Base-by-base conservation (phyloP, 1,140 invertebrate genomes). In the Leptopilina boulardi region DNA sequence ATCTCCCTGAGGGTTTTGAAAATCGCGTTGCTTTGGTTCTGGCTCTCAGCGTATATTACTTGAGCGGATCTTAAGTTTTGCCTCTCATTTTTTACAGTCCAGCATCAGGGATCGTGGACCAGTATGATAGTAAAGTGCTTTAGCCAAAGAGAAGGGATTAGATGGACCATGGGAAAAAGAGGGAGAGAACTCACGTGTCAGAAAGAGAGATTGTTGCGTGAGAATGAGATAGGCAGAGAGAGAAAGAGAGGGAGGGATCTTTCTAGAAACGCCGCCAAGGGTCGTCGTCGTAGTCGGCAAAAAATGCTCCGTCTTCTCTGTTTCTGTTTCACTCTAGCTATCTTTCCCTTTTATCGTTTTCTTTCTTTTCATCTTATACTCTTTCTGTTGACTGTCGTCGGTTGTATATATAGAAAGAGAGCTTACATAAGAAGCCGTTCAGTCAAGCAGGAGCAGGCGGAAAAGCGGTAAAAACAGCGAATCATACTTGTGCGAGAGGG, bases 391-490 rank as follows among this genome's bases (percentile, higher is more conserved):
- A 76, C 70, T 76, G 77, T 66, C 76, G 76, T 77, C n/a, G 26
- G 5, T 30, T 30, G 26, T 30, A 30, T 30, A 38, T 1, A 38
- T 4, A 38, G 34, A 78, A 73, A 34, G 19, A 75, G 73, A 75
- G 56, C 54, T 80, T 80, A 76, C 59, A 59, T 80, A 80, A 80
- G 76, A 75, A 70, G 74, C 75, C 54, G 70, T 80, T 77, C 76
- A 66, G 30, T 56, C 70, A 74, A 80, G 41, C 41, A 30, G 42
- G 15, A 18, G 42, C 19, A 18, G 44, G 75, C 70, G 75, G 73
- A 73, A 79, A 81, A 79, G 70, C 75, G 70, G 77, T 75, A 80
- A 77, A 77, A 80, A 77, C 76, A 80, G 75, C 77, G 79, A 71
- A 76, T 72, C 59, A n/a, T 34, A 77, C 71, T 80, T 74, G 74